These are phyloP conservation scores for Amazona finschi DNA, from an alignment of 2,797 vertebrate species.

Conservation along the genomic window DNA sequence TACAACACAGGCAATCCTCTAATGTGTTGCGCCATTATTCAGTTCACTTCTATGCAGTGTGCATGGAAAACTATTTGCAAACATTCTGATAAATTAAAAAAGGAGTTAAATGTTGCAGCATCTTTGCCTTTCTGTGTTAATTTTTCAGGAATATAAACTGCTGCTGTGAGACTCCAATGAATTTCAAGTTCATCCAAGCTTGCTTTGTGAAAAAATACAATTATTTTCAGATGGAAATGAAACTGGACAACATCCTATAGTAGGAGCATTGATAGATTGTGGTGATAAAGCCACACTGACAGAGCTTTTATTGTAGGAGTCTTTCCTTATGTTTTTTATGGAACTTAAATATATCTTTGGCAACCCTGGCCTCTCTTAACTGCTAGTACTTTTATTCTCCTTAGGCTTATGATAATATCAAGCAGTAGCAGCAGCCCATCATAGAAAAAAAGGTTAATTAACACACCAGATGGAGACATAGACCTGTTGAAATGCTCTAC, in stretches of 20 bases:
- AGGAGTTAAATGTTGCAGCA: neutral
- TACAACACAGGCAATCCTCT: neutral
- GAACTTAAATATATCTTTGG: neutral
- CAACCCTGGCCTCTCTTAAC: neutral
- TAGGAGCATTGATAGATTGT: neutral
- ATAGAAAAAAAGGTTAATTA: constrained; percentile 42
- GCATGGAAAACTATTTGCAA: neutral
- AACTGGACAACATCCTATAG: neutral
- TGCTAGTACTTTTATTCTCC: neutral
- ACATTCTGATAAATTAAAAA: neutral
- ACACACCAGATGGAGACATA: constrained; percentile 8
- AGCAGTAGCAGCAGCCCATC: neutral
- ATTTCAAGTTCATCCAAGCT: neutral
- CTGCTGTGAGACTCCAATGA: neutral
- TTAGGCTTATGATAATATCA: neutral
- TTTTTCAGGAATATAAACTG: neutral
- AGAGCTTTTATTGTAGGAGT: neutral
- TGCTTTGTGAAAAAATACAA: neutral
- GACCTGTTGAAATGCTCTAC: constrained; percentile 25
- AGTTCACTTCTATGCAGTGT: neutral
- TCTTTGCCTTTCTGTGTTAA: neutral
- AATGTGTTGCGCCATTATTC: neutral
- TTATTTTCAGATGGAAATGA: neutral
- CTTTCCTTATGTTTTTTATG: neutral
- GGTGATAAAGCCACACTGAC: neutral